Evolutionary conservation across 2,797 vertebrate genomes (phyloP).

Genomic region (Acanthurus lineatus): DNA sequence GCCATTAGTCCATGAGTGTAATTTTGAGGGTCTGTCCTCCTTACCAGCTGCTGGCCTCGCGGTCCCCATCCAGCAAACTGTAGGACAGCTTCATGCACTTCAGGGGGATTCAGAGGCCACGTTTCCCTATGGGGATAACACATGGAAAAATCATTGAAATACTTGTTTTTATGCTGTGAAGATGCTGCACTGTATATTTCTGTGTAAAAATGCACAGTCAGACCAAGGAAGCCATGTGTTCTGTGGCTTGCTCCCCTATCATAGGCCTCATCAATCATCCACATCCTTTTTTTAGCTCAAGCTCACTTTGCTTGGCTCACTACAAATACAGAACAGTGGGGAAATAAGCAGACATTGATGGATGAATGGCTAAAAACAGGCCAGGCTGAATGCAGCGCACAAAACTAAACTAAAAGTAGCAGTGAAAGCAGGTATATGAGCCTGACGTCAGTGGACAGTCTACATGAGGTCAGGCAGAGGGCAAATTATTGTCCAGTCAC

Average conservation of each 20-base stretch:
- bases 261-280: slow-evolving; percentile 72
- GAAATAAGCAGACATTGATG: slow-evolving; percentile 64
- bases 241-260: slow-evolving; percentile 40
- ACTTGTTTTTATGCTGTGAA: not conserved
- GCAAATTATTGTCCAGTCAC: not conserved
- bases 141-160: slow-evolving; percentile 7
- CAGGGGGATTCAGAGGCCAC: slow-evolving; percentile 92
- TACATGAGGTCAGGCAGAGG: slow-evolving; percentile 33
- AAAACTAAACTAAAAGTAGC: slow-evolving; percentile 45
- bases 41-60: slow-evolving; percentile 96
- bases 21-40: slow-evolving; percentile 57
- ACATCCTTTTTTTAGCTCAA: slow-evolving; percentile 51
- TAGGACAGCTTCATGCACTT: slow-evolving; percentile 91
- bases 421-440: slow-evolving; percentile 35
- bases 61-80: slow-evolving; percentile 98
- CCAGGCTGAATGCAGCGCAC: slow-evolving; percentile 11
- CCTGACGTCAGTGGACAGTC: slow-evolving; percentile 34
- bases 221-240: slow-evolving; percentile 15
- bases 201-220: slow-evolving; percentile 41
- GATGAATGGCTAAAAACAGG: slow-evolving; percentile 68
- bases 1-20: slow-evolving; percentile 30
- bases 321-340: slow-evolving; percentile 58
- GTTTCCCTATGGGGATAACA: slow-evolving; percentile 87
- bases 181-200: not conserved
- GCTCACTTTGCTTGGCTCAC: slow-evolving; percentile 58